Percentiles rank a stretch among this genome's conserved stretches.
Evolutionary conservation across 1,140 invertebrate genomes (phyloP).

Genomic region (Ganaspis sp.): DNA sequence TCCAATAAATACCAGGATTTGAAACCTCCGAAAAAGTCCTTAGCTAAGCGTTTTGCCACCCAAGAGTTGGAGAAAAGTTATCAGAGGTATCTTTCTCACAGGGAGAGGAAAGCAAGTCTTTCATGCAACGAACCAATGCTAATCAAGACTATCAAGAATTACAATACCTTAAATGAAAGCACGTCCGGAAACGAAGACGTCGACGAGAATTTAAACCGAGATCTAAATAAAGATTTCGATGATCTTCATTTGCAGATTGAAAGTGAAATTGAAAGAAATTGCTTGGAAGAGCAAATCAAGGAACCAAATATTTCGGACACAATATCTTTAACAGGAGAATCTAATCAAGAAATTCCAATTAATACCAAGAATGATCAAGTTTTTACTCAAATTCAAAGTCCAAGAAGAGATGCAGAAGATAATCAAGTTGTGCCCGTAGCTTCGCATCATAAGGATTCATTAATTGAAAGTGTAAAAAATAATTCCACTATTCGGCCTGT

Average conservation of each 20-base stretch:
- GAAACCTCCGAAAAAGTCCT: slow-evolving; percentile 12
- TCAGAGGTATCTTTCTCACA: slow-evolving; percentile 4
- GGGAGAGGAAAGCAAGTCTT: background rate
- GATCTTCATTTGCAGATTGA: background rate
- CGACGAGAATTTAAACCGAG: background rate
- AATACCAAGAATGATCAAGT: background rate
- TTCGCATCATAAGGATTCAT: background rate
- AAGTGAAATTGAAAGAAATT: background rate
- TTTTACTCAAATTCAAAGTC: slow-evolving; percentile 3
- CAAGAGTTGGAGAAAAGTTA: slow-evolving; percentile 24
- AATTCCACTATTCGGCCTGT: background rate
- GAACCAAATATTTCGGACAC: background rate
- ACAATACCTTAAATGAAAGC: background rate
- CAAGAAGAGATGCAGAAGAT: background rate
- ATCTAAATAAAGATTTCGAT: background rate
- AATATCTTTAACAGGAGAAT: slow-evolving; percentile 4
- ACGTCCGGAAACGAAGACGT: background rate
- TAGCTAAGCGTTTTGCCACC: background rate
- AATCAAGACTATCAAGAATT: slow-evolving; percentile 6
- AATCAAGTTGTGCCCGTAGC: slow-evolving; percentile 12
- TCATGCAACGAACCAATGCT: background rate
- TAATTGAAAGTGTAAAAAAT: background rate
- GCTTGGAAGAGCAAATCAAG: background rate
- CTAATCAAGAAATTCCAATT: slow-evolving; percentile 1
- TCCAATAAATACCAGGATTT: background rate